phyloP scores from a whole-genome alignment of 92 coral and sea anemone species.

The Umimayanthus kanabou region DNA sequence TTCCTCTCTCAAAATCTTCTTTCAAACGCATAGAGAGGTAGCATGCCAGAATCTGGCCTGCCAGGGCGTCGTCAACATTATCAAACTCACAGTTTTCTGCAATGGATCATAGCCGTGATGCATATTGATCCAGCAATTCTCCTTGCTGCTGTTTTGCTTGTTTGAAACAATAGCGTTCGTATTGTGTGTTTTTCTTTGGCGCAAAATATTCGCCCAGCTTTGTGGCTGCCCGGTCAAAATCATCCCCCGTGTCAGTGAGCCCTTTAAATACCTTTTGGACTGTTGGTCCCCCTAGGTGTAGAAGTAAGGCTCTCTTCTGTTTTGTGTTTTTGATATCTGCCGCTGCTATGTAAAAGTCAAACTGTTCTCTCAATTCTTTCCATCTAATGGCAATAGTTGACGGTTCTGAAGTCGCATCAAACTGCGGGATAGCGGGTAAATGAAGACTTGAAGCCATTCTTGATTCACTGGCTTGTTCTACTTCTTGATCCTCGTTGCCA shows the following conservation, averaged over 20 bases:
- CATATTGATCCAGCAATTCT: slow-evolving; percentile 42
- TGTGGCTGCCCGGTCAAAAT: slow-evolving; percentile 36
- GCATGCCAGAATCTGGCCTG: slow-evolving; percentile 46
- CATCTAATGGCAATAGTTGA: slow-evolving; percentile 37
- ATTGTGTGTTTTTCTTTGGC: slow-evolving; percentile 35
- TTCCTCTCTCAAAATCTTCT: slow-evolving; percentile 43
- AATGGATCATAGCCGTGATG: slow-evolving; percentile 25
- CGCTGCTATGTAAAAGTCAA: slow-evolving; percentile 31
- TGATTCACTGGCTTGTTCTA: too few species aligned
- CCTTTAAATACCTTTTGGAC: slow-evolving; percentile 45
- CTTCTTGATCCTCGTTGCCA: not conserved
- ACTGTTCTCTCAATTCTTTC: slow-evolving; percentile 49
- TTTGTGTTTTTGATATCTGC: slow-evolving; percentile 11
- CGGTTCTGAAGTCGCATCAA: slow-evolving; percentile 46
- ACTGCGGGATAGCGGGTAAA: slow-evolving; percentile 28
- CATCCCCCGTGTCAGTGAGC: slow-evolving; percentile 35
- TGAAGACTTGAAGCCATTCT: slow-evolving; percentile 16
- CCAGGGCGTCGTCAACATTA: slow-evolving; percentile 32
- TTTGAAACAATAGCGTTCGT: slow-evolving; percentile 45
- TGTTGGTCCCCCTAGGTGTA: slow-evolving; percentile 42
- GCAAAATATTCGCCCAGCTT: slow-evolving; percentile 43
- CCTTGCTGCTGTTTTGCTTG: slow-evolving; percentile 49
- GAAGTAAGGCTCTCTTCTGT: slow-evolving; percentile 35
- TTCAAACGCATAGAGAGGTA: slow-evolving; percentile 38
- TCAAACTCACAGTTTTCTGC: slow-evolving; percentile 53